A percentile compares a stretch with the other conserved stretches of the same genome.
These are phyloP conservation scores for Diploptera punctata DNA, from an alignment of 2,888 invertebrate species.

Conservation along the genomic window DNA sequence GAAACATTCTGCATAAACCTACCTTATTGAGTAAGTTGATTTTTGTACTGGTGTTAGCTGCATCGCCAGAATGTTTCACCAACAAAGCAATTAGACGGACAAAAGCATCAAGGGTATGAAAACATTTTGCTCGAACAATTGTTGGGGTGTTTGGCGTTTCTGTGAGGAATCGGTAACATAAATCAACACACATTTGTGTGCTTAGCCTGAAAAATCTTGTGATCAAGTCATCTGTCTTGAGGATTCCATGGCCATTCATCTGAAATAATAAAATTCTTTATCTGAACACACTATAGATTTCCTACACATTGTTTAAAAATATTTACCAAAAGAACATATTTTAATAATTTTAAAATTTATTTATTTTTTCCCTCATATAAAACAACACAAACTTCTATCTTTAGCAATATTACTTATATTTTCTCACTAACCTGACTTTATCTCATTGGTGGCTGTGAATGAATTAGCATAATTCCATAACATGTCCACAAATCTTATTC, in stretches of 20 bases:
- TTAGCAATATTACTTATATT: no score
- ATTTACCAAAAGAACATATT: no score
- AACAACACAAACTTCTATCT: no score
- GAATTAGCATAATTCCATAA: no score
- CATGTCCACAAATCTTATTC: no score
- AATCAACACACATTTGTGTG: constrained; percentile 95
- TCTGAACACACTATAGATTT: not conserved
- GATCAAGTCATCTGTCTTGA: constrained; percentile 97
- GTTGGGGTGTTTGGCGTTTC: constrained; percentile 71
- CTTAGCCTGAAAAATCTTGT: constrained; percentile 96
- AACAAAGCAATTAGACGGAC: constrained; percentile 91
- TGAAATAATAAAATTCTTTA: constrained; percentile 54
- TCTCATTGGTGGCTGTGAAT: no score
- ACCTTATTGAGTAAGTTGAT: constrained; percentile 96
- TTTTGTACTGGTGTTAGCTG: constrained; percentile 92
- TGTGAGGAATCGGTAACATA: constrained; percentile 83
- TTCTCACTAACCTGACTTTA: no score
- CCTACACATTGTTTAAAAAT: no score
- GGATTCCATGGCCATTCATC: constrained; percentile 95
- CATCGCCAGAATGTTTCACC: constrained; percentile 93
- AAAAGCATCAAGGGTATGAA: constrained; percentile 94
- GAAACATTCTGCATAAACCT: no score
- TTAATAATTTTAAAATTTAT: no score
- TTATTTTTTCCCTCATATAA: no score
- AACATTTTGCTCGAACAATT: constrained; percentile 87